Conservation (phyloP, 2,113 vertebrate genomes). For the Myrmecophaga tridactyla region DNA sequence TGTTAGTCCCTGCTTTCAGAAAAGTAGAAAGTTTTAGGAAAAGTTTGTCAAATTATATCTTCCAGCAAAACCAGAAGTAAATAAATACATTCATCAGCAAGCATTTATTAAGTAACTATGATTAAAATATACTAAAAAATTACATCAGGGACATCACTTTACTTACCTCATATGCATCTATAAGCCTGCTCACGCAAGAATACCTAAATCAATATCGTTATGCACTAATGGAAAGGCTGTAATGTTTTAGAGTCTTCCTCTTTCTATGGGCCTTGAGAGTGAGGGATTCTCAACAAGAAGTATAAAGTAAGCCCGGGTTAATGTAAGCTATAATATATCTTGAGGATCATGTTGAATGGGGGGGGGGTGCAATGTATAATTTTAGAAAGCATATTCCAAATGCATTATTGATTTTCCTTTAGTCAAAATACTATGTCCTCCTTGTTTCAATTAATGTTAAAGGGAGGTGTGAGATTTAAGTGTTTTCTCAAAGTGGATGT, state of each 20-base stretch:
- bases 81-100: neutral
- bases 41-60: neutral
- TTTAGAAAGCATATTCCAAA: neutral
- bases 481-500: neutral
- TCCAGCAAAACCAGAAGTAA: neutral
- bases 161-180: neutral
- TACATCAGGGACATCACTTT: neutral
- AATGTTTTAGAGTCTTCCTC: neutral
- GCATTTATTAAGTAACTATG: neutral
- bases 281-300: neutral
- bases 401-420: neutral
- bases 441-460: neutral
- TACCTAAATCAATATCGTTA: neutral
- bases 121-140: neutral
- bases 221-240: neutral
- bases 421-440: constrained; percentile 4
- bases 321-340: neutral
- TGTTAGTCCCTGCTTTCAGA: neutral
- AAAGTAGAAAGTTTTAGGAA: neutral
- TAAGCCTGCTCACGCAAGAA: neutral
- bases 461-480: neutral
- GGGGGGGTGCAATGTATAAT: neutral
- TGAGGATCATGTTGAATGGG: neutral
- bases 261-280: neutral
- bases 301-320: neutral